Conservation (phyloP, 2,797 vertebrate genomes). For the Jordanella pulchra region DNA sequence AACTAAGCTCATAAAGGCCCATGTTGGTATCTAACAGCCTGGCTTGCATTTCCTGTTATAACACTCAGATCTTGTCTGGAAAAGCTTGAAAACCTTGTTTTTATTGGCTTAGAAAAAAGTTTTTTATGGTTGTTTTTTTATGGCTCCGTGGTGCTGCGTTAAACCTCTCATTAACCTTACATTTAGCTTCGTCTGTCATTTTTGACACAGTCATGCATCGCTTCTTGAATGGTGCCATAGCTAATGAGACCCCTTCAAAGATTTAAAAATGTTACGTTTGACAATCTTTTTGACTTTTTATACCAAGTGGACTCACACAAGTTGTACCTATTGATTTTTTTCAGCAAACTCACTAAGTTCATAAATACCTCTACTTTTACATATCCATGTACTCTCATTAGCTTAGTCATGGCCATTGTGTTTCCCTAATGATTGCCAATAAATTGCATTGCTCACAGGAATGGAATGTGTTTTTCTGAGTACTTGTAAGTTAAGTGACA, state of each 20-base stretch:
- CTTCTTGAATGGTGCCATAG: constrained; percentile 53
- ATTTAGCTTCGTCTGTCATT: constrained; percentile 67
- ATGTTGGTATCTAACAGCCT: constrained; percentile 73
- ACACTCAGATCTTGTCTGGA: constrained; percentile 69
- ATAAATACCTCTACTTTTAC: constrained; percentile 34
- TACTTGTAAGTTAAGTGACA: background rate
- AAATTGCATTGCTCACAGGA: constrained; percentile 29
- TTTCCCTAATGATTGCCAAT: constrained; percentile 50
- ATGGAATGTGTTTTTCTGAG: background rate
- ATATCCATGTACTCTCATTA: constrained; percentile 45
- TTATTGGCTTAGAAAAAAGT: constrained; percentile 71
- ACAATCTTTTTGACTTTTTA: constrained; percentile 51
- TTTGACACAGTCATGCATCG: constrained; percentile 66
- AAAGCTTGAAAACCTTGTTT: constrained; percentile 60
- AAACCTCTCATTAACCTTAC: constrained; percentile 76
- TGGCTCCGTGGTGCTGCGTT: constrained; percentile 63
- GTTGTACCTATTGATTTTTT: constrained; percentile 51
- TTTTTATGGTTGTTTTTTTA: constrained; percentile 71
- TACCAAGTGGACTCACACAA: constrained; percentile 50
- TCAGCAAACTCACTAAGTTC: constrained; percentile 39
- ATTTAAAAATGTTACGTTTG: constrained; percentile 54
- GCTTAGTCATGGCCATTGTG: background rate
- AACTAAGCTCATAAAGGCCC: constrained; percentile 80
- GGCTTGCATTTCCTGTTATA: constrained; percentile 80
- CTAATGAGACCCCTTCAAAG: constrained; percentile 69